Percentiles rank a stretch among this genome's conserved stretches.
These are phyloP conservation scores for Amazona vittata DNA, from an alignment of 2,113 vertebrate genomes.

Conservation along the genomic window DNA sequence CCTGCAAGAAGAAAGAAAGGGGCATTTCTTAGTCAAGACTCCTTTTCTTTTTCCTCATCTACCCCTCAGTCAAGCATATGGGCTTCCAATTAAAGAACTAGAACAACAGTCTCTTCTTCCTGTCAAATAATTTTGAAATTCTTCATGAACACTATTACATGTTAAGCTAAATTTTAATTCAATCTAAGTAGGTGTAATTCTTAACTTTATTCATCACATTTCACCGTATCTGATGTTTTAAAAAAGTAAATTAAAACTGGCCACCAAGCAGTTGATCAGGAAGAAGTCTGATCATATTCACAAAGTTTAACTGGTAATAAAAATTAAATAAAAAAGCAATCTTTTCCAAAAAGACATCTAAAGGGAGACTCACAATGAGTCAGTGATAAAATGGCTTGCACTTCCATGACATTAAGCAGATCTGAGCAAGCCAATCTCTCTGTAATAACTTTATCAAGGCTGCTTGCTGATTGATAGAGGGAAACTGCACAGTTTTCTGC, in stretches of 20 bases:
- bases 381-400: not conserved
- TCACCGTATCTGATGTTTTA: not conserved
- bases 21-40: not conserved
- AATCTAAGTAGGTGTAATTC: not conserved
- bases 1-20: not conserved
- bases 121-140: not conserved
- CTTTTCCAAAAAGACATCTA: not conserved
- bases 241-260: not conserved
- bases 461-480: conserved; percentile 11
- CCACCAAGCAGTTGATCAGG: not conserved
- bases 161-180: not conserved
- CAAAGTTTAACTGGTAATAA: not conserved
- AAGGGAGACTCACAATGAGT: not conserved
- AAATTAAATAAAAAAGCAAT: not conserved
- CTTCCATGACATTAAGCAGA: conserved; percentile 16
- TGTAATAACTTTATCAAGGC: conserved; percentile 5
- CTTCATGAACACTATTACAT: not conserved
- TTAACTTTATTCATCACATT: not conserved
- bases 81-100: not conserved
- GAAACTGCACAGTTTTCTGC: conserved; percentile 31
- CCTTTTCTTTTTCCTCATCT: not conserved
- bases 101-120: not conserved
- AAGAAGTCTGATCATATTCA: not conserved
- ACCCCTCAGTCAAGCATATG: not conserved
- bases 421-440: not conserved